phyloP scores from a whole-genome alignment of 2,797 vertebrate species.

The Hephaestus fuliginosus region DNA sequence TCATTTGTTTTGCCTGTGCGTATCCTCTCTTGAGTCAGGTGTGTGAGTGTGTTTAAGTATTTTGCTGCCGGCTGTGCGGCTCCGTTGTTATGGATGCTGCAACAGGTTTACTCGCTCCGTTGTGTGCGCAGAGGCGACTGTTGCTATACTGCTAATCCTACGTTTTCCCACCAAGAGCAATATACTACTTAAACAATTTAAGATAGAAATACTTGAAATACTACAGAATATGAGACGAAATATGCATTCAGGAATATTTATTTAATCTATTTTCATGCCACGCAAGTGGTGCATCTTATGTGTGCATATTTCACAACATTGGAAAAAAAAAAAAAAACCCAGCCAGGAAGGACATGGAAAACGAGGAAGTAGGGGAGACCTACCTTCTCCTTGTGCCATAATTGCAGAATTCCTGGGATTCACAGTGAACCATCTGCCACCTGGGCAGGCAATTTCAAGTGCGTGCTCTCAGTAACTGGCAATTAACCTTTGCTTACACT shows the following conservation, averaged over 20 bases:
- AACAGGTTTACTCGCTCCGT: slow-evolving; percentile 71
- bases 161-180: slow-evolving; percentile 6
- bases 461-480: slow-evolving; percentile 52
- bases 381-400: slow-evolving; percentile 13
- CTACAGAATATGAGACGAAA: rapidly evolving
- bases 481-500: slow-evolving; percentile 77
- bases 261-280: background rate
- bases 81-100: slow-evolving; percentile 53
- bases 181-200: background rate
- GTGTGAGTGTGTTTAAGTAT: slow-evolving; percentile 11
- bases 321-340: slow-evolving; percentile 15
- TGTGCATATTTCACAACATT: background rate
- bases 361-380: background rate
- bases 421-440: slow-evolving; percentile 58
- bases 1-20: slow-evolving; percentile 5
- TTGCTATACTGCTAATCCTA: slow-evolving; percentile 10
- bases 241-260: background rate
- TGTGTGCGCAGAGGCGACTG: slow-evolving; percentile 40
- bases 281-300: background rate
- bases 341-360: slow-evolving; percentile 2
- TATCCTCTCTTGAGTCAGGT: slow-evolving; percentile 3
- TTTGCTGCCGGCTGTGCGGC: slow-evolving; percentile 22
- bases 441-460: slow-evolving; percentile 53
- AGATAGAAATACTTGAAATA: background rate
- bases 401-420: slow-evolving; percentile 34